phyloP scores from a whole-genome alignment of 2,888 invertebrate genomes.

The Drosophila pegasa region DNA sequence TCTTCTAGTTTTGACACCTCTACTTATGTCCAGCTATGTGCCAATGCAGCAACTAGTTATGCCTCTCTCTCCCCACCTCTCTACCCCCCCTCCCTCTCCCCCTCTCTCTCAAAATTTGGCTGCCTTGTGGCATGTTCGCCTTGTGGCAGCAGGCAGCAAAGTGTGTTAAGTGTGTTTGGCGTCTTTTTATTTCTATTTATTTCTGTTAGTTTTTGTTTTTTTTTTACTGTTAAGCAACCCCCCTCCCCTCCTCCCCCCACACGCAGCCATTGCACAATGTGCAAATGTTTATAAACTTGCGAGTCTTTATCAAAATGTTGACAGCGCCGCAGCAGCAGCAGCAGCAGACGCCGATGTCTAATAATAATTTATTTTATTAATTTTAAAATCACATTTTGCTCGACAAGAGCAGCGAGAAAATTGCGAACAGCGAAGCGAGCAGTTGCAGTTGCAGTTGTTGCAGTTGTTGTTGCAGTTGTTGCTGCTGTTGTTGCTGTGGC shows the following conservation, averaged over 20 bases:
- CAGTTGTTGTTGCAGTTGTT: slow-evolving; percentile 17
- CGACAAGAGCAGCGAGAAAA: slow-evolving; percentile 76
- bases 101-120: not conserved
- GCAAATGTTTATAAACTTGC: slow-evolving; percentile 48
- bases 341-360: slow-evolving; percentile 52
- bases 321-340: slow-evolving; percentile 25
- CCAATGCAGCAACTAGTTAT: not conserved
- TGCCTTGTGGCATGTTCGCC: slow-evolving; percentile 34
- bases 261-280: slow-evolving; percentile 23
- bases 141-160: slow-evolving; percentile 33
- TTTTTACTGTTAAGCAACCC: not conserved
- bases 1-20: not conserved
- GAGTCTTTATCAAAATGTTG: slow-evolving; percentile 62
- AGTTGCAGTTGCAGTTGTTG: slow-evolving; percentile 21
- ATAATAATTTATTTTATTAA: slow-evolving; percentile 81
- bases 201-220: not conserved
- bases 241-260: not conserved
- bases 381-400: slow-evolving; percentile 72
- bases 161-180: slow-evolving; percentile 52
- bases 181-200: not conserved
- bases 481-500: slow-evolving; percentile 32
- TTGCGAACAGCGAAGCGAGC: slow-evolving; percentile 52
- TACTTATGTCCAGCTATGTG: not conserved
- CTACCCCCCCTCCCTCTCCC: not conserved
- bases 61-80: not conserved